Percentiles rank a stretch among this genome's conserved stretches.
Evolutionary conservation across 2,797 vertebrate genomes (phyloP).

Genomic region (Crotalus adamanteus): DNA sequence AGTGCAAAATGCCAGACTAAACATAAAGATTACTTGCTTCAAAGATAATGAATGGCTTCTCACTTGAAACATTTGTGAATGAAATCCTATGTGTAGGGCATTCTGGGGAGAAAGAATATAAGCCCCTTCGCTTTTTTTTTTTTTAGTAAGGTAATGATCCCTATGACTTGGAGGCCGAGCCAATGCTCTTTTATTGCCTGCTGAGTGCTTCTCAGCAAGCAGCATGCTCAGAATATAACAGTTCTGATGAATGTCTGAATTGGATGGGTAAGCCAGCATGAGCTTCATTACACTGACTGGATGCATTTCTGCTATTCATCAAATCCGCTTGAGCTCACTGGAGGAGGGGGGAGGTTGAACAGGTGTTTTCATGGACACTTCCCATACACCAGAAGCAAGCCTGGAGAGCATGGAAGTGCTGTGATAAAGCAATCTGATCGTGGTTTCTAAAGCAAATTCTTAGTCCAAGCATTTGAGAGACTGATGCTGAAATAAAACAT

Average conservation of each 20-base stretch:
- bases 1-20: constrained; percentile 45
- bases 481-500: not conserved
- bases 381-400: not conserved
- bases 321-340: not conserved
- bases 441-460: not conserved
- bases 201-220: not conserved
- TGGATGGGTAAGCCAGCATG: not conserved
- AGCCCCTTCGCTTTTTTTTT: not conserved
- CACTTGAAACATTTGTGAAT: constrained; percentile 33
- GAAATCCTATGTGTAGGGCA: constrained; percentile 28
- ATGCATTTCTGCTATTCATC: not conserved
- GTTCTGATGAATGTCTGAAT: not conserved
- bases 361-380: not conserved
- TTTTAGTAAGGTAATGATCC: constrained; percentile 7
- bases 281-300: not conserved
- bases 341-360: not conserved
- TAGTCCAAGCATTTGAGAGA: not conserved
- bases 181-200: not conserved
- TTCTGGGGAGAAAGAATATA: not conserved
- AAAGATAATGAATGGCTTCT: constrained; percentile 53
- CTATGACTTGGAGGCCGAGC: not conserved
- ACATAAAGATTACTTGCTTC: constrained; percentile 60
- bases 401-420: not conserved
- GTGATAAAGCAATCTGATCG: not conserved
- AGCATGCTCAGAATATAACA: not conserved